These are phyloP conservation scores for Trisateles emortualis DNA, from an alignment of 2,888 invertebrate genomes.

Conservation along the genomic window DNA sequence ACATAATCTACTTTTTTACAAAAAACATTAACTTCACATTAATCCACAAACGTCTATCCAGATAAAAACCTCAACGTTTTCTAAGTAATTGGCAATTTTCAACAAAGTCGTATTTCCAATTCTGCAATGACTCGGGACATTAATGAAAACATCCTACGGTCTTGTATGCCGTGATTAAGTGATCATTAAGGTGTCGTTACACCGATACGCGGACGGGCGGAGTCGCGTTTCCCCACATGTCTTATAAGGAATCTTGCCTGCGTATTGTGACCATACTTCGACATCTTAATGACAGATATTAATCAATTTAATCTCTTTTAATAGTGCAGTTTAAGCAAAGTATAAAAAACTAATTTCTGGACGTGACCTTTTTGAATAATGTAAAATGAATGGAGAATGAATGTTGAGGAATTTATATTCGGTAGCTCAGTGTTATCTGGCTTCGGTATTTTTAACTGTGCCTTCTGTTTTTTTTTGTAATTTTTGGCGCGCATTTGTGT, in stretches of 20 bases:
- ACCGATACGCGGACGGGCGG: slow-evolving; percentile 53
- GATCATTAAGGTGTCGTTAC: slow-evolving; percentile 73
- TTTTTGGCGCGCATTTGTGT: background rate
- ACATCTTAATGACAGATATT: slow-evolving; percentile 57
- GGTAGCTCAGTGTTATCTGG: background rate
- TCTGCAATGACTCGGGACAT: slow-evolving; percentile 47
- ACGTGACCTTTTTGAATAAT: slow-evolving; percentile 28
- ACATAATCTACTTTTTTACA: background rate
- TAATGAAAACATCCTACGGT: slow-evolving; percentile 61
- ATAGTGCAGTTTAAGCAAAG: slow-evolving; percentile 40
- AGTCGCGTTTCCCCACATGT: slow-evolving; percentile 52
- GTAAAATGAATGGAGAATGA: slow-evolving; percentile 13
- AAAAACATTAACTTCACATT: slow-evolving; percentile 5
- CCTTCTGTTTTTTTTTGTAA: background rate
- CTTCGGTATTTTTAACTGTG: background rate
- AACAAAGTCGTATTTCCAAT: slow-evolving; percentile 53
- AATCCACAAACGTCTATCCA: slow-evolving; percentile 11
- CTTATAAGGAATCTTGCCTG: slow-evolving; percentile 62
- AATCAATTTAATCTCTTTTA: slow-evolving; percentile 62
- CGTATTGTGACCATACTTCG: slow-evolving; percentile 63
- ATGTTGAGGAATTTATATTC: slow-evolving; percentile 16
- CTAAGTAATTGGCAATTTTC: slow-evolving; percentile 55
- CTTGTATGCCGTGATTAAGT: slow-evolving; percentile 65
- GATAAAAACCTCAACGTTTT: slow-evolving; percentile 33
- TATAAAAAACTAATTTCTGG: slow-evolving; percentile 32